A percentile compares a stretch with the other conserved stretches of the same genome.
Conservation (phyloP, 92 coral and sea anemone species). For the Porites cylindrica region DNA sequence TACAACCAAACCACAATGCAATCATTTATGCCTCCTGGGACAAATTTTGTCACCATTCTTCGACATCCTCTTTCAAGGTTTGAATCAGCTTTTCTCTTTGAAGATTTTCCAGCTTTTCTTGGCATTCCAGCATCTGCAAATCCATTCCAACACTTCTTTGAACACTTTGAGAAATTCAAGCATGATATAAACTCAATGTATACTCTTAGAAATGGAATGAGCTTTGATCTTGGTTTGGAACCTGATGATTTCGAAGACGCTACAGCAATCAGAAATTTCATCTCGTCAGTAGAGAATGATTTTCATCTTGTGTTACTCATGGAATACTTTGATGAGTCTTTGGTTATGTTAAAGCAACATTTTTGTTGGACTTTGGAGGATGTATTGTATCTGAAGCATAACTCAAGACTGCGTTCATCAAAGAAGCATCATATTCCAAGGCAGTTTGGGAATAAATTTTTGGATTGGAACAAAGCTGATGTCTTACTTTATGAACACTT, state of each 20-base stretch:
- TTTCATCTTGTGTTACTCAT: slow-evolving; percentile 68
- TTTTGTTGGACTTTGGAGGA: slow-evolving; percentile 70
- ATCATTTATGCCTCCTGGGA: slow-evolving; percentile 31
- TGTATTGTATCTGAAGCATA: slow-evolving; percentile 45
- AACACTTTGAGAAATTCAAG: slow-evolving; percentile 15
- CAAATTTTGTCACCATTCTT: slow-evolving; percentile 44
- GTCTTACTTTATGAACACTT: slow-evolving; percentile 40
- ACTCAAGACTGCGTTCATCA: slow-evolving; percentile 13
- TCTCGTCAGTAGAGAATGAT: slow-evolving; percentile 44
- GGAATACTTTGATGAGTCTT: slow-evolving; percentile 69
- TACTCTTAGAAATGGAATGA: slow-evolving; percentile 60
- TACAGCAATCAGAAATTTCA: slow-evolving; percentile 22
- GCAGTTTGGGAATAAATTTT: slow-evolving; percentile 28
- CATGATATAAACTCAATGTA: slow-evolving; percentile 30
- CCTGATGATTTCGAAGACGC: slow-evolving; percentile 25
- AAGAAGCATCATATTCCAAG: slow-evolving; percentile 36
- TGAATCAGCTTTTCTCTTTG: slow-evolving; percentile 64
- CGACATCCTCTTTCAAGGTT: slow-evolving; percentile 52
- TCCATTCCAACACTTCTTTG: slow-evolving; percentile 38
- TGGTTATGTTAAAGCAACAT: slow-evolving; percentile 52
- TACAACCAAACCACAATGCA: slow-evolving; percentile 41
- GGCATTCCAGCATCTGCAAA: slow-evolving; percentile 25
- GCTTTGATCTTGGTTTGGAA: slow-evolving; percentile 62
- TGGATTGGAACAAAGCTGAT: slow-evolving; percentile 63
- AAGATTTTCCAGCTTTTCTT: slow-evolving; percentile 48